Base-by-base conservation (phyloP, 2,888 invertebrate species). In the Dynastes grantii region DNA sequence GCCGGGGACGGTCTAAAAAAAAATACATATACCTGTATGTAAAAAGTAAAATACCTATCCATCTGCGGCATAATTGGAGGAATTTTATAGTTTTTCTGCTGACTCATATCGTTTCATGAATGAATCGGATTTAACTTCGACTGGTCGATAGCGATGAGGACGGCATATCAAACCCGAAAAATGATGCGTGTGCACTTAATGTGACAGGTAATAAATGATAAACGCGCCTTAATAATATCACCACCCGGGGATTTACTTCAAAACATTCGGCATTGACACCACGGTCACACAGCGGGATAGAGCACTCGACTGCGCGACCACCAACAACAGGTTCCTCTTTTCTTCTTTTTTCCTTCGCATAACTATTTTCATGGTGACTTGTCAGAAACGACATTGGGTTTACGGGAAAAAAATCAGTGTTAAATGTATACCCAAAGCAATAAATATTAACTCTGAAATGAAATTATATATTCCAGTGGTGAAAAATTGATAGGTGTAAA, bases 151-250 rank as follows among this genome's bases (percentile, higher is more conserved):
- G 27, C 32, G 76, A 76, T 32, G 63, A 76, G 45, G 64, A 40
- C 76, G 76, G 45, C 76, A 22, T 61, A 76, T 61, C 63, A 64
- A 64, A 51, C 51, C 27, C 27, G 68, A 78, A 75, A 76, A 76
- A 76, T 53, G 63, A 68, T 70, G 49, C 76, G 61, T 76, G 75
- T 71, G 49, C 64, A 61, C 68, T 73, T 80, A 80, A 80, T 79
- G 79, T 80, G 80, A 80, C 80, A 80, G 80, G 76, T 83, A 79
- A 82, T 83, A 82, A 82, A 82, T 82, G 79, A 80, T 81, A 79
- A 77, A 68, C 67, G 64, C 70, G 77, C 55, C 73, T 76, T 64
- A 76, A 82, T 79, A 78, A 80, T 80, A 80, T 81, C 82, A 81
- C 83, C 83, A 82, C 82, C 83, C 81, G 83, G 80, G 77, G 82